These are phyloP conservation scores for Heliconius hermathena DNA, from an alignment of 1,140 invertebrate genomes.

Conservation along the genomic window DNA sequence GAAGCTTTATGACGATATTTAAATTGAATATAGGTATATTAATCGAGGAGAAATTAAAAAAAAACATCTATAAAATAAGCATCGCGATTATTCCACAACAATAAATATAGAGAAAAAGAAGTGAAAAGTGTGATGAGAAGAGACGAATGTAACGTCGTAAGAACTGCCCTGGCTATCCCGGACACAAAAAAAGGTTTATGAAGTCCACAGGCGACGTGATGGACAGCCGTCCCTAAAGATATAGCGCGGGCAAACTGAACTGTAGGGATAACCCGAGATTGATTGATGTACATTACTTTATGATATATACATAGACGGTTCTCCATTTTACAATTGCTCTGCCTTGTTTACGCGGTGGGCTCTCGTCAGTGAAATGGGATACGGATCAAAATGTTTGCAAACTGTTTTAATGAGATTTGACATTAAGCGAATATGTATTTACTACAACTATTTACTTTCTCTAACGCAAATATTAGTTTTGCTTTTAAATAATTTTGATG, in stretches of 20 bases:
- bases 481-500: no score
- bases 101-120: neutral
- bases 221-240: no score
- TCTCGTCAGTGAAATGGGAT: conserved; percentile 48
- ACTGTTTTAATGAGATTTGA: conserved; percentile 36
- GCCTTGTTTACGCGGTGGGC: conserved; percentile 43
- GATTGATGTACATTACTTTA: neutral
- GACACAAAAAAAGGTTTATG: no score
- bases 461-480: no score
- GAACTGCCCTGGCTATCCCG: no score
- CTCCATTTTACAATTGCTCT: neutral
- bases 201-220: no score
- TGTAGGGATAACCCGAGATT: no score
- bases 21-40: neutral
- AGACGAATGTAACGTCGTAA: neutral
- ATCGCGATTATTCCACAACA: neutral
- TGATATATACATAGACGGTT: neutral
- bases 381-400: conserved; percentile 50
- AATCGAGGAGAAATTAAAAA: neutral
- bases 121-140: neutral
- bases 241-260: no score
- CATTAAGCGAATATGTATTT: neutral
- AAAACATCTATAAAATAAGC: neutral
- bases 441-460: neutral
- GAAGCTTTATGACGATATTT: neutral